Evolutionary conservation across 2,797 vertebrate species (phyloP), one percentile per base, ranked within the genome.

Genomic region (Alca torda): DNA sequence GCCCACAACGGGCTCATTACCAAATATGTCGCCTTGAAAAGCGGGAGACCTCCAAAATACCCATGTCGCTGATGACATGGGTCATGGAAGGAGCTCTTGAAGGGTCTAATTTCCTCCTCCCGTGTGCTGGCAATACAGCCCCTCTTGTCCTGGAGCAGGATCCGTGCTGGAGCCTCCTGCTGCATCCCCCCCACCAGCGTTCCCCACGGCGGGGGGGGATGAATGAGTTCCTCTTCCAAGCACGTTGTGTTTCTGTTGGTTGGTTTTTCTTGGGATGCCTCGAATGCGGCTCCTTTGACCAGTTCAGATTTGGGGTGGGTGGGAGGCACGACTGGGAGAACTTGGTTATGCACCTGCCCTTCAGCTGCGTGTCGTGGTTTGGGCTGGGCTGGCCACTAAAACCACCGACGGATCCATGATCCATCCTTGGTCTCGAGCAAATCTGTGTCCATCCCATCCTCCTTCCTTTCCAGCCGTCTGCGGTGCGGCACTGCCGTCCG

Each of bases 361-460:
- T 41, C 31, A 28, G 33, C 26, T 17, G 28, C 1, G 20, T 7
- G 9, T 31, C 30, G 11, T 45, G 45, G 45, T 20, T 41, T 60
- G n/a, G 23, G 57, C 57, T 25, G 57, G 15, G 57, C n/a, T 26
- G 59, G 8, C 35, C 35, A 11, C 60, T 41, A 19, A 41, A 41
- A 30, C 4, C 16, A 31, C 17, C 13, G 17, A 39, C 6, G 12
- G 26, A 19, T 19, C 78, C 26, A 2, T 30, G 26, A 13, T 19
- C 78, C 26, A 3, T 30, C 65, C 60, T 13, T 23, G 14, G 24
- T 76, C 51, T 12, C 6, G 21, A 35, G 31, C 21, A 16, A 37
- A 41, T 6, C 73, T 1, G 0, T 18, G 18, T 16, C 0, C 0
- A 5, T 60, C 53, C 67, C 20, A 0, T 45, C 56, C 30, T 76